These are phyloP conservation scores for Cephus spinipes DNA, from an alignment of 2,888 invertebrate species.

Conservation along the genomic window DNA sequence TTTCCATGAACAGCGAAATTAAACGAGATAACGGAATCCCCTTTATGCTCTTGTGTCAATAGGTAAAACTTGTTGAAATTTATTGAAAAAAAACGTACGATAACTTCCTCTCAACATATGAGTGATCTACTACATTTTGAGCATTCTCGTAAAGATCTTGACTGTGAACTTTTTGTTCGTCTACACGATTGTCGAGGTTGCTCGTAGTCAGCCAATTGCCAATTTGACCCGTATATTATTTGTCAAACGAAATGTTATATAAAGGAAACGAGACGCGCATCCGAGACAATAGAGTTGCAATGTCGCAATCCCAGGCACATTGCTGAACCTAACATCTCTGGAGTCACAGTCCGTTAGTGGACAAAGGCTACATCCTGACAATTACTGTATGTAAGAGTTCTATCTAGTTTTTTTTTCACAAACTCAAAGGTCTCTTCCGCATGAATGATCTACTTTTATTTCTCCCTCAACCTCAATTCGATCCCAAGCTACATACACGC, in stretches of 20 bases:
- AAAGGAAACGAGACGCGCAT: background rate
- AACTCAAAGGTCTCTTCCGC: background rate
- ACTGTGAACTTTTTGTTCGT: background rate
- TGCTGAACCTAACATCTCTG: background rate
- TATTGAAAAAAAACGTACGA: too few relatives aligned
- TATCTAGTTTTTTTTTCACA: background rate
- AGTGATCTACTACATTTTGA: background rate
- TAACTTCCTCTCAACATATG: background rate
- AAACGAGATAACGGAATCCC: background rate
- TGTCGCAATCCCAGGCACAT: background rate
- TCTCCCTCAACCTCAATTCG: background rate
- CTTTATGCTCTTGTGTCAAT: background rate
- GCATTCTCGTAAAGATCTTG: background rate
- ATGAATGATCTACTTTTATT: background rate
- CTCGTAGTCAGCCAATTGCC: slow-evolving; percentile 13
- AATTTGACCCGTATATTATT: slow-evolving; percentile 17
- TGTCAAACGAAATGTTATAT: slow-evolving; percentile 7
- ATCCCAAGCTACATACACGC: background rate
- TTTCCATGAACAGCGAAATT: background rate
- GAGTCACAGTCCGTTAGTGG: background rate
- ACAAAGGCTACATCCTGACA: background rate
- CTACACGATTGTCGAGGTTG: background rate
- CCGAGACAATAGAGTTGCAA: background rate
- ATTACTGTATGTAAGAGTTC: background rate
- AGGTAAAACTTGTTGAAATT: background rate